phyloP scores from a whole-genome alignment of 2,797 vertebrate genomes.

The Sylvia borin region DNA sequence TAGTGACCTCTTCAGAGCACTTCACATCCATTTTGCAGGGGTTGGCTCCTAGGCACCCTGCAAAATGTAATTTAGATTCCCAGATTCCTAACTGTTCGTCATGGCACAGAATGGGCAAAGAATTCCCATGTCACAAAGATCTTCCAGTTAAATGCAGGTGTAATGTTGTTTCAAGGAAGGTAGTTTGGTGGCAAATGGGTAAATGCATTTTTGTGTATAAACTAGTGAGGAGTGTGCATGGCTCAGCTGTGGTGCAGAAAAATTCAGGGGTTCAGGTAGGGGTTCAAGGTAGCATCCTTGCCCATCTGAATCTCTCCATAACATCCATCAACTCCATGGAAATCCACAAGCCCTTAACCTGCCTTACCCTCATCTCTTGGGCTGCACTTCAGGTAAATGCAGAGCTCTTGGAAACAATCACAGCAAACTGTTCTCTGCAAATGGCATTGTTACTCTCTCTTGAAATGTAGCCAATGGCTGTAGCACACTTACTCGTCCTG shows the following conservation, averaged over 20 bases:
- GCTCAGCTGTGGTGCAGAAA: neutral
- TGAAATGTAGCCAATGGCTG: neutral
- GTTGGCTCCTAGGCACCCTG: neutral
- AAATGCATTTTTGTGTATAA: neutral
- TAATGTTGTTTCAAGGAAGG: neutral
- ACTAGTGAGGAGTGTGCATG: neutral
- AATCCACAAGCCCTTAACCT: neutral
- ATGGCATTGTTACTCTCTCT: neutral
- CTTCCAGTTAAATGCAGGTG: neutral
- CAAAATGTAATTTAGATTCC: neutral
- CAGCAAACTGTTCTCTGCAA: neutral
- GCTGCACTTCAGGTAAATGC: neutral
- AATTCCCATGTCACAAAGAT: neutral
- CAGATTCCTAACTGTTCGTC: neutral
- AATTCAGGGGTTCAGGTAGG: neutral
- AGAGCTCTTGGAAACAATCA: neutral
- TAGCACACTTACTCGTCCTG: neutral
- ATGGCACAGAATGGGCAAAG: neutral
- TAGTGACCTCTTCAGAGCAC: neutral
- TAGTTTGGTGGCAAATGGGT: neutral
- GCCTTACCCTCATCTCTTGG: neutral
- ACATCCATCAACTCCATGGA: neutral
- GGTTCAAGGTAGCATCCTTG: neutral
- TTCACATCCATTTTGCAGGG: neutral
- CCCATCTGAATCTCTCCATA: neutral